Conservation (phyloP, 1,140 invertebrate species). For the Pygmarrhopalites habei region DNA sequence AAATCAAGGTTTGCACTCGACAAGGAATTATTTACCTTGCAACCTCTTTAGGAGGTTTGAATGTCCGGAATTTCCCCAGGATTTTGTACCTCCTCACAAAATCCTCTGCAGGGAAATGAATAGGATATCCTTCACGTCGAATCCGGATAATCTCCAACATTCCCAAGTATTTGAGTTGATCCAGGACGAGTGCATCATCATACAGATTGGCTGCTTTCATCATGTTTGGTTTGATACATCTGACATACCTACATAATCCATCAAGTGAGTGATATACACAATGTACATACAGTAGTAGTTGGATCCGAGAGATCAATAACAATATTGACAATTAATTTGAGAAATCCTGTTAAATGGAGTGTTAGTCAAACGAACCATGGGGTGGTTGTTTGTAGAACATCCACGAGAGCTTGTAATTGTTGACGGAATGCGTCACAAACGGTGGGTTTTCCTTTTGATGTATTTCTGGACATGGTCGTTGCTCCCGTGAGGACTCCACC, state of each 20-base stretch:
- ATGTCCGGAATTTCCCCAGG: constrained; percentile 45
- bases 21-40: constrained; percentile 50
- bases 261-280: too few relatives aligned
- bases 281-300: too few relatives aligned
- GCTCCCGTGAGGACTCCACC: not conserved
- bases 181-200: constrained; percentile 72
- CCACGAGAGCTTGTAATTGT: constrained; percentile 83
- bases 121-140: constrained; percentile 83
- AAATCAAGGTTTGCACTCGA: too few relatives aligned
- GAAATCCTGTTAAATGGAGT: too few relatives aligned
- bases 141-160: constrained; percentile 95
- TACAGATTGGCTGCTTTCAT: constrained; percentile 77
- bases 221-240: constrained; percentile 91
- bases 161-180: constrained; percentile 85
- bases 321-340: too few relatives aligned
- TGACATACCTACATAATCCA: constrained; percentile 66
- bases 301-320: too few relatives aligned
- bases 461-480: constrained; percentile 70
- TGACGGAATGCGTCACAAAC: constrained; percentile 87
- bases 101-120: constrained; percentile 70
- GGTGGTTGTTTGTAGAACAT: constrained; percentile 81
- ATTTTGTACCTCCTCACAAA: constrained; percentile 75
- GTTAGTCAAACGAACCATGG: too few relatives aligned
- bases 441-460: constrained; percentile 83
- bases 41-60: constrained; percentile 48